Evolutionary conservation across 2,888 invertebrate genomes (phyloP), one percentile per base, ranked within the genome.

Genomic region (Bombylius discolor): DNA sequence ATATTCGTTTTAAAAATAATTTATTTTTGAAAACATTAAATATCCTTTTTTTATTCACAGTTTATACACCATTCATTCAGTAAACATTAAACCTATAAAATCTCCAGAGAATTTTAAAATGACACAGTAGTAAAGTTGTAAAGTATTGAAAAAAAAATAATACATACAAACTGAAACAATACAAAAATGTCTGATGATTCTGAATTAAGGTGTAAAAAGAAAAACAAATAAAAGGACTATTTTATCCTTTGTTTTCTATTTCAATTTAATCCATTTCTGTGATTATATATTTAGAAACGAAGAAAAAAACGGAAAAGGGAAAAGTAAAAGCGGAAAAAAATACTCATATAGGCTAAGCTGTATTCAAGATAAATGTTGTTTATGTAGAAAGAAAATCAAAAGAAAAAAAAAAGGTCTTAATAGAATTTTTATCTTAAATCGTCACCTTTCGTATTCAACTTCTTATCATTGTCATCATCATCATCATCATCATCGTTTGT

Each of bases 191-290:
- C 23, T 23, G 23, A 23, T 23, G 23, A 23, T 8, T 36, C 36
- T 36, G 36, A 36, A 36, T 36, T 36, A 36, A 36, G 36, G 36
- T 36, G 36, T 7, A 36, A 36, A 36, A 36, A 36, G 7, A 36
- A 36, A 36, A 36, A 36, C 34, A 36, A 36, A 23, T 23, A 11
- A 42, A 42, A 42, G 39, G 39, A 42, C 39, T 4, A 4, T 42
- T 42, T 42, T 11, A 42, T 42, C 53, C 52, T 56, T 58, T 58
- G 58, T 58, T 58, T 58, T 58, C 55, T 36, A 47, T 55, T 50
- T 50, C 51, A 56, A 52, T 58, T 58, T 55, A 58, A 56, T 56
- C 56, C 56, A 46, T 53, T 58, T 58, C 58, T 55, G 55, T 58
- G 58, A 58, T 58, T 58, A 58, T 50, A 50, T 50, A 46, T 51